phyloP scores from a whole-genome alignment of 2,797 vertebrate genomes.

The Sciaenops ocellatus region DNA sequence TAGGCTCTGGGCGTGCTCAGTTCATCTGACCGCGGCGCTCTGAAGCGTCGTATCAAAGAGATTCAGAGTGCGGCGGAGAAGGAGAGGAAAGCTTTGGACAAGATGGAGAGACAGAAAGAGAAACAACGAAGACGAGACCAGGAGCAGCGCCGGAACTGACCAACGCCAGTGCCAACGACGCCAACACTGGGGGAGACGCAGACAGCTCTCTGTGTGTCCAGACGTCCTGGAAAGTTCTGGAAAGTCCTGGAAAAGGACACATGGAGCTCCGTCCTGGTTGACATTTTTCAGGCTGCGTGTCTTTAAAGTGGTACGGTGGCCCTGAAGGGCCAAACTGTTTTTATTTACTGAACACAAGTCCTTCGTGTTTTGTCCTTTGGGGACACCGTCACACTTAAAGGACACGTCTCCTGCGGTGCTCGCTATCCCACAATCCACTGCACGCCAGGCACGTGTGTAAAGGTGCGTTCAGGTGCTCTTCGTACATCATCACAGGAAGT shows the following conservation, averaged over 20 bases:
- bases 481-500: background rate
- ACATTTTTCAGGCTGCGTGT: background rate
- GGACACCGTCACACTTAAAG: background rate
- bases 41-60: constrained; percentile 90
- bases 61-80: constrained; percentile 86
- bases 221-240: background rate
- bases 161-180: constrained; percentile 9
- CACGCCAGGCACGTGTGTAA: background rate
- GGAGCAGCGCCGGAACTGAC: constrained; percentile 85
- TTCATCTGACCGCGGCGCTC: constrained; percentile 86
- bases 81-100: constrained; percentile 90
- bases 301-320: background rate
- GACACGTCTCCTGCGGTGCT: background rate
- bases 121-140: constrained; percentile 88
- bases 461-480: background rate
- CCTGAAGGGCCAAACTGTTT: background rate
- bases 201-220: background rate
- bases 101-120: constrained; percentile 88
- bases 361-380: background rate
- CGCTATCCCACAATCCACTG: background rate
- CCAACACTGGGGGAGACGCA: background rate
- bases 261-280: too few species aligned
- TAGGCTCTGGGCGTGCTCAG: constrained; percentile 89
- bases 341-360: too few species aligned
- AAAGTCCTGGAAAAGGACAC: background rate